Evolutionary conservation across 2,113 vertebrate species (phyloP).

Genomic region (Merops nubicus): DNA sequence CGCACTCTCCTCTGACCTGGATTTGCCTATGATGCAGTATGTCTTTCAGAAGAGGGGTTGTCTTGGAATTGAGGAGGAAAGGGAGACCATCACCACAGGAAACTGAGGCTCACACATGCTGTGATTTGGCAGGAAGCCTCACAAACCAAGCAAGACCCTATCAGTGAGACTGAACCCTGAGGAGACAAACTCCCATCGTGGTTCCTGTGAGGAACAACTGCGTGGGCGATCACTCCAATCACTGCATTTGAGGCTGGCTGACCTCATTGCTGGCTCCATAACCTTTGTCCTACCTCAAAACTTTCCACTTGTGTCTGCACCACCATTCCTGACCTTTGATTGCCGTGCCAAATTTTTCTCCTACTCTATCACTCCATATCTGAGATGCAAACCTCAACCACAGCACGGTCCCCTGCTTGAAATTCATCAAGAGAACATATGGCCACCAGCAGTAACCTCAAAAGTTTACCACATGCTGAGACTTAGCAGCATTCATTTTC

Average conservation of each 20-base stretch:
- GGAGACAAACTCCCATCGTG: background rate
- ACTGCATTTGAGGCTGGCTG: fast-evolving
- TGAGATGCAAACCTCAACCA: conserved; percentile 41
- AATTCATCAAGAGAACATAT: background rate
- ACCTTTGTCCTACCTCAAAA: background rate
- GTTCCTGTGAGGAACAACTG: background rate
- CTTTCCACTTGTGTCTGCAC: background rate
- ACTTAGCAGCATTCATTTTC: background rate
- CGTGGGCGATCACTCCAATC: background rate
- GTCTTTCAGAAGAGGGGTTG: background rate
- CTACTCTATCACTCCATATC: conserved; percentile 25
- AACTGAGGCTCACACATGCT: fast-evolving
- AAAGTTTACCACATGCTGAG: background rate
- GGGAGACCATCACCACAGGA: background rate
- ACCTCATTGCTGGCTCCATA: background rate
- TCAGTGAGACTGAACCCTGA: fast-evolving
- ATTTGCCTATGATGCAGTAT: background rate
- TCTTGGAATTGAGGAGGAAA: background rate
- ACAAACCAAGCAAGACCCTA: background rate
- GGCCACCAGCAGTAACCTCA: conserved; percentile 23
- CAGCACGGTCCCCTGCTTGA: background rate
- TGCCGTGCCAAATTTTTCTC: conserved; percentile 10
- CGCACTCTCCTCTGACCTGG: background rate
- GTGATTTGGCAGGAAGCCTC: background rate
- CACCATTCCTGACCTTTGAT: background rate